Evolutionary conservation across 2,888 invertebrate genomes (phyloP).

Genomic region (Hemithea aestivaria): DNA sequence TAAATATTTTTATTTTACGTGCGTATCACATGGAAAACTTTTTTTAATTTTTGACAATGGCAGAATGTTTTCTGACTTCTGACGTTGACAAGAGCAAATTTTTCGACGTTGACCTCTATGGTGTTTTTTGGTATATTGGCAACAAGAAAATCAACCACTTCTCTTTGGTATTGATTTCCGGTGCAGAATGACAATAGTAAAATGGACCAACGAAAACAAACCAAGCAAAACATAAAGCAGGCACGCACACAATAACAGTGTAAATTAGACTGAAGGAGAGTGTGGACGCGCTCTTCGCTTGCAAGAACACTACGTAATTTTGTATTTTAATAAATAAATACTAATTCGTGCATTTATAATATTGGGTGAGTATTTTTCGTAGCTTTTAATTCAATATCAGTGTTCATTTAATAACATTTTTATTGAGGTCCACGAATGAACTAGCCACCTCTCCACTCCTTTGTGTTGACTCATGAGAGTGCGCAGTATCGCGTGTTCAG

Average conservation of each 20-base stretch:
- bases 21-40: background rate
- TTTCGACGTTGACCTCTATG: background rate
- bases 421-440: no score
- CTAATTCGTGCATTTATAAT: background rate
- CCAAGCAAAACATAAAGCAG: conserved; percentile 2
- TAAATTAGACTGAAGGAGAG: background rate
- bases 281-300: background rate
- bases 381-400: no score
- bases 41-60: conserved; percentile 1
- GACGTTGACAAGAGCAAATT: no score
- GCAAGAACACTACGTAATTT: conserved; percentile 4
- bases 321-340: background rate
- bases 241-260: conserved; percentile 3
- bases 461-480: conserved; percentile 32
- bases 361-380: background rate
- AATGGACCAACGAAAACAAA: conserved; percentile 1
- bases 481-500: conserved; percentile 7
- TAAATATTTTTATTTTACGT: conserved; percentile 1
- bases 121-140: no score
- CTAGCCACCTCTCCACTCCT: conserved; percentile 14
- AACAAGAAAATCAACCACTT: no score
- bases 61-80: no score
- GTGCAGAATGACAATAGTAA: background rate
- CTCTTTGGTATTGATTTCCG: no score
- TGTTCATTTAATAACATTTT: no score